phyloP scores from a whole-genome alignment of 2,888 invertebrate species.

The Stomorhina lunata region DNA sequence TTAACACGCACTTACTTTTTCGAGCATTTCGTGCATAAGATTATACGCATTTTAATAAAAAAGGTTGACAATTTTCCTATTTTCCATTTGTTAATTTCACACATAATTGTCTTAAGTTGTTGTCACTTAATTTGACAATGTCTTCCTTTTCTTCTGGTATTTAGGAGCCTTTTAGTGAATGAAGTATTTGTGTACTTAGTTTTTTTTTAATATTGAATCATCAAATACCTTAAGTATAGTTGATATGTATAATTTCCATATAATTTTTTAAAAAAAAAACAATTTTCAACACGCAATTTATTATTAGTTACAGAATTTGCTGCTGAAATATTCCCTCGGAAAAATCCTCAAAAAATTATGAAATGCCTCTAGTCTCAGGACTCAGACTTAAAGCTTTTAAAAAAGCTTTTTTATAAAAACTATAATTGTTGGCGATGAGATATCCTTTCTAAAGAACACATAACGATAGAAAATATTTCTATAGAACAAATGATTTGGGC shows the following conservation, averaged over 20 bases:
- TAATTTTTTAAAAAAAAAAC: background rate
- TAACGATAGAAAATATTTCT: too few relatives aligned
- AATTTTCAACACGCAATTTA: constrained; percentile 41
- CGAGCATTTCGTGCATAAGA: constrained; percentile 2
- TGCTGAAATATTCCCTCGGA: too few relatives aligned
- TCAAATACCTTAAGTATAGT: constrained; percentile 10
- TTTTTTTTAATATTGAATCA: background rate
- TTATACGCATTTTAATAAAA: constrained; percentile 45
- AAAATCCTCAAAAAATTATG: too few relatives aligned
- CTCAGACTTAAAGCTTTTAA: too few relatives aligned
- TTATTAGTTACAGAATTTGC: background rate
- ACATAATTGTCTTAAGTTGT: constrained; percentile 58
- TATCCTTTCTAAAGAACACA: too few relatives aligned
- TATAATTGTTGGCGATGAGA: too few relatives aligned
- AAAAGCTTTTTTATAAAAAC: too few relatives aligned
- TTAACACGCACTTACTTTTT: constrained; percentile 53
- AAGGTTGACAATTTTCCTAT: constrained; percentile 7
- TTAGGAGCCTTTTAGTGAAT: too few relatives aligned
- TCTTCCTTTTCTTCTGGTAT: background rate
- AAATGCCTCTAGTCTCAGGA: too few relatives aligned
- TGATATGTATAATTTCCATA: constrained; percentile 24
- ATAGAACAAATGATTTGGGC: too few relatives aligned
- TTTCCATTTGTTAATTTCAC: constrained; percentile 51
- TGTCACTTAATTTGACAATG: constrained; percentile 43
- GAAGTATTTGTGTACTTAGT: constrained; percentile 25